Conservation (phyloP, 2,113 vertebrate genomes). For the Cariama cristata region DNA sequence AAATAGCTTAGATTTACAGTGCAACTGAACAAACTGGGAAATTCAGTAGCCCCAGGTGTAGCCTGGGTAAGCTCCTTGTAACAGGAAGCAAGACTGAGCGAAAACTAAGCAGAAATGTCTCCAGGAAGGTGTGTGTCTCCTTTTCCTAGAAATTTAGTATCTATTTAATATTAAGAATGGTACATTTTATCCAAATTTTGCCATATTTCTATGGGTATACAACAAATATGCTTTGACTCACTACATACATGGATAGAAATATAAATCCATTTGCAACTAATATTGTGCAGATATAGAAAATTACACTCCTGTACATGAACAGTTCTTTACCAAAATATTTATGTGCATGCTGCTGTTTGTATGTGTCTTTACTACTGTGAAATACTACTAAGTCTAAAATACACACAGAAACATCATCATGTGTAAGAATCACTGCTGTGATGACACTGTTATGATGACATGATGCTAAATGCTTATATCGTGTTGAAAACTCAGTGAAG, state of each 20-base stretch:
- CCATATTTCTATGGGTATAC: not conserved
- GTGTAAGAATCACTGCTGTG: no score
- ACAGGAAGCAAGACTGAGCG: not conserved
- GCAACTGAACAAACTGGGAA: not conserved
- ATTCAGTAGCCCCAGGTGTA: not conserved
- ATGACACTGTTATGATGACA: not conserved
- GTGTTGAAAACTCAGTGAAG: not conserved
- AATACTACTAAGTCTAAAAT: not conserved
- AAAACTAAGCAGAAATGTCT: not conserved
- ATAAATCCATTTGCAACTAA: not conserved
- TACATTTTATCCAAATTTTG: not conserved
- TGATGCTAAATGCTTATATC: not conserved
- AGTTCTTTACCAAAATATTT: not conserved
- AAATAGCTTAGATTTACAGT: slow-evolving; percentile 6
- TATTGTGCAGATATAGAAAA: not conserved
- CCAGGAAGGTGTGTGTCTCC: not conserved
- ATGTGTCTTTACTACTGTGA: not conserved
- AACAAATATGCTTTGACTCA: not conserved
- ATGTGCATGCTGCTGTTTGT: not conserved
- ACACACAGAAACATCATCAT: not conserved
- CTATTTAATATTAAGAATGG: not conserved
- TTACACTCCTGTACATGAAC: not conserved
- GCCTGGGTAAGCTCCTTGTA: not conserved
- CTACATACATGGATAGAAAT: not conserved
- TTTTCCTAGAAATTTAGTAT: not conserved